These are phyloP conservation scores for Zoroaster sp. DNA, from an alignment of 53 echinoderm and acorn worm genomes.

Conservation along the genomic window DNA sequence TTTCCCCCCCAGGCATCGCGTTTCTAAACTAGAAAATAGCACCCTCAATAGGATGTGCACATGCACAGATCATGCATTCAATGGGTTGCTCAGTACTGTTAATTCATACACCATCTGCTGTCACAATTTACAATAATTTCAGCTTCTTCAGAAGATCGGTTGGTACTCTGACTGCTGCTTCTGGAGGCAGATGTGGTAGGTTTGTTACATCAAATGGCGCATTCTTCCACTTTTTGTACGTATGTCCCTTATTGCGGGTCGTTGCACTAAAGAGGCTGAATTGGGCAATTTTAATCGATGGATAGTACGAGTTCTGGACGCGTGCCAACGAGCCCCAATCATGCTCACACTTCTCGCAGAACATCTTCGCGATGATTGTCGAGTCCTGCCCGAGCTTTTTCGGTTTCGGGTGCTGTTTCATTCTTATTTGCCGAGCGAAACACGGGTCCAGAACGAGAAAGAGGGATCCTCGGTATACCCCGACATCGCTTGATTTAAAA, in stretches of 20 bases:
- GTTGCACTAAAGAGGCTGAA: constrained; percentile 34
- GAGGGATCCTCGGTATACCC: constrained; percentile 49
- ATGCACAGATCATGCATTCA: no score
- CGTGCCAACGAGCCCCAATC: constrained; percentile 64
- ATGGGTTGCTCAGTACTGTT: no score
- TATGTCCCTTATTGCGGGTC: background rate
- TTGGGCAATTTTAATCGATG: constrained; percentile 22
- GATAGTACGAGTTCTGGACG: constrained; percentile 25
- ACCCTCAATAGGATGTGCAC: no score
- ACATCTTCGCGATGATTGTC: constrained; percentile 50
- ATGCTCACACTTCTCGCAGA: constrained; percentile 55
- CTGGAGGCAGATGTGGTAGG: background rate
- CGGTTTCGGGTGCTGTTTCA: constrained; percentile 68
- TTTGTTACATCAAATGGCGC: background rate
- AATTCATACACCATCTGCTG: no score
- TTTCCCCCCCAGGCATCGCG: no score
- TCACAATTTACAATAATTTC: background rate
- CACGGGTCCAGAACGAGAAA: constrained; percentile 33
- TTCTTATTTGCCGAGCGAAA: constrained; percentile 33
- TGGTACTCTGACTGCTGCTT: background rate
- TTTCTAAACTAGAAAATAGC: no score
- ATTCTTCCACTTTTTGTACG: constrained; percentile 47
- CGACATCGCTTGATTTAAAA: constrained; percentile 53
- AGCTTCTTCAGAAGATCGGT: background rate
- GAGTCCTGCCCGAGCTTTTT: constrained; percentile 35